A percentile compares a stretch with the other conserved stretches of the same genome.
Evolutionary conservation across 2,888 invertebrate species (phyloP).

Genomic region (Lordiphosa fenestrarum): DNA sequence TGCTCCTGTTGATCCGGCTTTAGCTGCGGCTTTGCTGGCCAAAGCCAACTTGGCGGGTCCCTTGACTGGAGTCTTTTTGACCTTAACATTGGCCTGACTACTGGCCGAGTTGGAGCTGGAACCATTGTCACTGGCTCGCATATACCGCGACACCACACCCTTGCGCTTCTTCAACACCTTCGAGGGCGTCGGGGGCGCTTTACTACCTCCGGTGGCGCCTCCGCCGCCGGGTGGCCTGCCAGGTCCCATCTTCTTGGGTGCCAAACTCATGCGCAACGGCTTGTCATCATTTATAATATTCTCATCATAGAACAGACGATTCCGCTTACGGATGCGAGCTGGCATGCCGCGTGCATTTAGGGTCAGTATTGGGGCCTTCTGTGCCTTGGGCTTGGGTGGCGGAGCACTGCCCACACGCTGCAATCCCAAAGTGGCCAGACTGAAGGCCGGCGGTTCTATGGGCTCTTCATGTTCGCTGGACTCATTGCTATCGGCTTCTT

Average conservation of each 20-base stretch:
- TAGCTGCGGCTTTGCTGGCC: slow-evolving; percentile 6
- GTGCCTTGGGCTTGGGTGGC: slow-evolving; percentile 85
- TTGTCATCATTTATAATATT: slow-evolving; percentile 91
- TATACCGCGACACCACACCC: slow-evolving; percentile 79
- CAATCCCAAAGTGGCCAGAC: slow-evolving; percentile 89
- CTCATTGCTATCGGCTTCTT: slow-evolving; percentile 49
- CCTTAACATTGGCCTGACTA: slow-evolving; percentile 29
- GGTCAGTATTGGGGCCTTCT: slow-evolving; percentile 88
- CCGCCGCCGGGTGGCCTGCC: slow-evolving; percentile 34
- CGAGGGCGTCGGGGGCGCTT: slow-evolving; percentile 79
- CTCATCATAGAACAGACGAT: slow-evolving; percentile 93
- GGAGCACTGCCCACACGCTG: slow-evolving; percentile 90
- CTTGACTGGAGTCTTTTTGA: slow-evolving; percentile 23
- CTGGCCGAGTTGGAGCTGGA: slow-evolving; percentile 26
- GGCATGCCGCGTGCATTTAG: slow-evolving; percentile 94
- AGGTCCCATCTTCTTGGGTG: slow-evolving; percentile 79
- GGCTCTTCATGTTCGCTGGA: slow-evolving; percentile 83
- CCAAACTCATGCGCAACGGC: slow-evolving; percentile 83
- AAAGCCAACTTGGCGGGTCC: slow-evolving; percentile 1
- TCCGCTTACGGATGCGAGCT: slow-evolving; percentile 93
- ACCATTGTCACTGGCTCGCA: slow-evolving; percentile 73
- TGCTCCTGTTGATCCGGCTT: neutral
- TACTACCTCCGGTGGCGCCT: slow-evolving; percentile 18
- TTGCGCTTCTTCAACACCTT: slow-evolving; percentile 81
- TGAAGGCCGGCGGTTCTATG: slow-evolving; percentile 87